Evolutionary conservation across 2,888 invertebrate species (phyloP), one percentile per base, ranked within the genome.

Genomic region (Erebia ligea): DNA sequence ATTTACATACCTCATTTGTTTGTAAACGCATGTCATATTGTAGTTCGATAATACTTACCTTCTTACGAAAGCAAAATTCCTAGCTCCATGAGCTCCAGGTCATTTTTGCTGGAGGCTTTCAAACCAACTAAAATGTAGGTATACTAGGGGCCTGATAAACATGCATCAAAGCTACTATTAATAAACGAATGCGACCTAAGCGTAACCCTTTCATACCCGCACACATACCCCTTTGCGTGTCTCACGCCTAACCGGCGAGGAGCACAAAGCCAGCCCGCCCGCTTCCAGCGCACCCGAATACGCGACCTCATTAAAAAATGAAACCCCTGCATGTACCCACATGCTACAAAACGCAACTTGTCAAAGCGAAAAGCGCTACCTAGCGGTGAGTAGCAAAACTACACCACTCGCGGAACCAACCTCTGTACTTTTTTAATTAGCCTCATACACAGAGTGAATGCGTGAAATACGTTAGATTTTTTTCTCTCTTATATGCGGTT

Each of bases 351-450:
- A 84, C 79, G 77, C 82, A 82, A 81, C 81, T 84, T 83, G 84
- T 91, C 92, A 91, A 92, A 92, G 91, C 86, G 84, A 84, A 86
- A 84, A 86, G 88, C 91, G 90, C 88, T 81, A 82, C 91, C 91
- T 86, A 84, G 84, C 87, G 91, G 91, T 81, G 91, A 91, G 92
- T 92, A 92, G 92, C 91, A 83, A 86, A 89, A 92, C 92, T 90
- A 87, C 90, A 75, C 86, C 89, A 89, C 92, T 92, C 86, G 86
- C 86, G 82, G 76, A 92, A 83, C 86, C 91, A 91, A 81, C 87
- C 88, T 87, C 89, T 92, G 92, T 91, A 86, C 91, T 87, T 88
- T 92, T 92, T 93, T 93, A 93, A 93, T 93, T 93, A 92, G 92
- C 92, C 80, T 81, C 89, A 91, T 92, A 90, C 88, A 89, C 82